Evolutionary conservation across 2,113 vertebrate genomes (phyloP).

Genomic region (Cyrtonyx montezumae): DNA sequence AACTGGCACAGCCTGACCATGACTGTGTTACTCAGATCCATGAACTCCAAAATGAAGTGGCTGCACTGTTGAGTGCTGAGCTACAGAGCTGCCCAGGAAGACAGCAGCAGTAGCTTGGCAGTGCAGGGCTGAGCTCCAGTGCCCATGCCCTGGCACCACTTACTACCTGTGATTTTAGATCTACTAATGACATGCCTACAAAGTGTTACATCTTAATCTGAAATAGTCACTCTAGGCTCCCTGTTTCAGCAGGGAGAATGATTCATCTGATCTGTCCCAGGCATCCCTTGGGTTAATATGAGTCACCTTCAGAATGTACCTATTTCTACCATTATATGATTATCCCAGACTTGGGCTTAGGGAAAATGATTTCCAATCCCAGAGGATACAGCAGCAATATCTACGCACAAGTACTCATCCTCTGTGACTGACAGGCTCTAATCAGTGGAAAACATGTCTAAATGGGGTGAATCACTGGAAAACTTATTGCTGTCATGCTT

Average conservation of each 20-base stretch:
- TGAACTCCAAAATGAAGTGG: not conserved
- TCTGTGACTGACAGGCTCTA: not conserved
- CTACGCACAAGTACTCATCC: not conserved
- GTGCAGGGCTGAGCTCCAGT: not conserved
- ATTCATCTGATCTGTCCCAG: not conserved
- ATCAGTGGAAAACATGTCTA: not conserved
- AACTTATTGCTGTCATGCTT: not conserved
- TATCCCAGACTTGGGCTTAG: not conserved
- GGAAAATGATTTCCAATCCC: not conserved
- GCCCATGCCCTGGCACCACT: not conserved
- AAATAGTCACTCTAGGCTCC: not conserved
- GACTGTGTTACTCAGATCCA: not conserved
- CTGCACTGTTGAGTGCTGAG: not conserved
- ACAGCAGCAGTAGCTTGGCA: not conserved
- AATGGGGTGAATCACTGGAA: slow-evolving; percentile 11
- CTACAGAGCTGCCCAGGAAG: not conserved
- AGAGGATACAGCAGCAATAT: not conserved
- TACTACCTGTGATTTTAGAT: not conserved
- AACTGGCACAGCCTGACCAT: not conserved
- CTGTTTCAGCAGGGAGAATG: not conserved
- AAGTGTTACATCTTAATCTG: not conserved
- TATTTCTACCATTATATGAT: not conserved
- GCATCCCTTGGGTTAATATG: not conserved
- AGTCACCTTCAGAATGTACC: not conserved
- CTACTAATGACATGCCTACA: not conserved